These are phyloP conservation scores for Psephotus haematonotus DNA, from an alignment of 2,113 vertebrate species.

Conservation along the genomic window DNA sequence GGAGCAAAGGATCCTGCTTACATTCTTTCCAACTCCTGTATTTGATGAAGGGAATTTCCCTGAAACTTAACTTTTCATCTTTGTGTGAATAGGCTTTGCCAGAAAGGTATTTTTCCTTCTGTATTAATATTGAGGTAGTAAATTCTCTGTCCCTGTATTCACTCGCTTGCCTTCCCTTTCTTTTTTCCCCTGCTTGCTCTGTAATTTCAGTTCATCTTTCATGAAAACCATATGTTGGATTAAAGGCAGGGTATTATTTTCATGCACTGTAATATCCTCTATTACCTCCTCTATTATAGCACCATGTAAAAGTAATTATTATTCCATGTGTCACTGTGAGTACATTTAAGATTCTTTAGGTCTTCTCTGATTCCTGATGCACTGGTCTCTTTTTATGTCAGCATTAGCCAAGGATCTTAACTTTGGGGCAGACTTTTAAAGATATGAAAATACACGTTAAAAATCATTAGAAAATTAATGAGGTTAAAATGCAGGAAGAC, in stretches of 20 bases:
- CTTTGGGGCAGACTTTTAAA: not conserved
- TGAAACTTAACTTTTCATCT: not conserved
- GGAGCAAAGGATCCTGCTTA: not conserved
- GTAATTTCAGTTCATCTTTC: conserved; percentile 29
- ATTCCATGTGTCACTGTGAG: not conserved
- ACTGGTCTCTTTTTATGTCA: not conserved
- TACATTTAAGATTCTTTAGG: conserved; percentile 8
- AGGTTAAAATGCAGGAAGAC: not conserved
- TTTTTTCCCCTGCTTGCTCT: not conserved
- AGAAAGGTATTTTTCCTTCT: conserved; percentile 1
- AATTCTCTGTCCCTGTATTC: conserved; percentile 18
- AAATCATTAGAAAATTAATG: not conserved
- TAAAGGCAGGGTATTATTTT: conserved; percentile 26
- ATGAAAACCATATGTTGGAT: conserved; percentile 11
- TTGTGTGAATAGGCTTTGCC: not conserved
- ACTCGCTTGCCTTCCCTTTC: not conserved
- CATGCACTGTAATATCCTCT: conserved; percentile 11
- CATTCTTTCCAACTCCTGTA: conserved; percentile 9
- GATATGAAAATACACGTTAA: not conserved
- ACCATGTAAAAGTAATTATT: conserved; percentile 22
- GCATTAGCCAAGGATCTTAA: not conserved
- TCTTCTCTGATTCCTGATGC: conserved; percentile 25
- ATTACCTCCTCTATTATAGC: conserved; percentile 11
- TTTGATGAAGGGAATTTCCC: conserved; percentile 32
- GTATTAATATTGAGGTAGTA: not conserved